Evolutionary conservation across 2,797 vertebrate species (phyloP).

Genomic region (Prionace glauca): DNA sequence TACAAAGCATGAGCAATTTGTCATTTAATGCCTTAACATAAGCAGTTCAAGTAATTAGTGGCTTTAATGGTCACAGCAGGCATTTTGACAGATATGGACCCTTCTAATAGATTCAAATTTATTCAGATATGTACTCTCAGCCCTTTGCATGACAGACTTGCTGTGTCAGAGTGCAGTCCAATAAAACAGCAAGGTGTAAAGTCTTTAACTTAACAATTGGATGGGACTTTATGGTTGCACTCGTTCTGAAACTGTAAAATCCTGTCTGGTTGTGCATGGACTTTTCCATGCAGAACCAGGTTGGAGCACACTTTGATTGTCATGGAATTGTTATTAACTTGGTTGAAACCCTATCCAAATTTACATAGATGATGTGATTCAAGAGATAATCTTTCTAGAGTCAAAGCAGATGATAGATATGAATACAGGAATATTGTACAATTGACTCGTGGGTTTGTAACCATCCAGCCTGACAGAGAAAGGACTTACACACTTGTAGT

Average conservation of each 20-base stretch:
- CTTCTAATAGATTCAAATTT: constrained; percentile 10
- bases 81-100: background rate
- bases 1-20: background rate
- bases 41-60: background rate
- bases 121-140: background rate
- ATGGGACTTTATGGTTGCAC: too few relatives aligned
- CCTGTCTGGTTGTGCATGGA: too few relatives aligned
- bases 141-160: background rate
- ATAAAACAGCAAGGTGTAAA: background rate
- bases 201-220: background rate
- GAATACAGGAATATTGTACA: background rate
- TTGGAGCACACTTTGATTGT: background rate
- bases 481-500: background rate
- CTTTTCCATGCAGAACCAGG: too few relatives aligned
- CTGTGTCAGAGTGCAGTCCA: background rate
- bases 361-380: background rate
- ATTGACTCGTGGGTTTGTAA: background rate
- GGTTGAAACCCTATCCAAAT: background rate
- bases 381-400: background rate
- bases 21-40: background rate
- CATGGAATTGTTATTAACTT: background rate
- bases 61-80: background rate
- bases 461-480: background rate
- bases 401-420: background rate
- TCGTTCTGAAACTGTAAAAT: too few relatives aligned